Evolutionary conservation across 2,113 vertebrate species (phyloP).

Genomic region (Chionodraco myersi): DNA sequence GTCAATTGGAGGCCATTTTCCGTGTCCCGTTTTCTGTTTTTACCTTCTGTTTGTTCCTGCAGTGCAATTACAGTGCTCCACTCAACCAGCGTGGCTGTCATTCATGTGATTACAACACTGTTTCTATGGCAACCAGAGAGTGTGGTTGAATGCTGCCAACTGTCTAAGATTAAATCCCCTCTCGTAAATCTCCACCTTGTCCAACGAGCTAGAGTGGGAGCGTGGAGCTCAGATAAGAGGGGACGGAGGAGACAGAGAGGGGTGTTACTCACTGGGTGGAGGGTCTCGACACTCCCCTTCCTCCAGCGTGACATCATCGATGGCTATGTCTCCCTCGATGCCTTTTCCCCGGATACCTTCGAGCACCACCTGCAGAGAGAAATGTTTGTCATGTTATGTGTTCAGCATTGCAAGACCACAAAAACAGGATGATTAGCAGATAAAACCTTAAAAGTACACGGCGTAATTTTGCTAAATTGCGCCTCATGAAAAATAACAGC

Average conservation of each 20-base stretch:
- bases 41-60: conserved; percentile 65
- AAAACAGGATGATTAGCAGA: conserved; percentile 21
- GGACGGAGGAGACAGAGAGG: not conserved
- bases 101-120: conserved; percentile 68
- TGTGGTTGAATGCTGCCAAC: conserved; percentile 41
- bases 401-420: not conserved
- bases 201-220: not conserved
- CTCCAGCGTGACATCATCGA: conserved; percentile 95
- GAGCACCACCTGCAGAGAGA: conserved; percentile 87
- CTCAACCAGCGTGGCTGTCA: conserved; percentile 55
- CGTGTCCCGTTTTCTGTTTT: conserved; percentile 55
- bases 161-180: conserved; percentile 54
- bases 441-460: conserved; percentile 16
- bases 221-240: conserved; percentile 8
- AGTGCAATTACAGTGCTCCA: conserved; percentile 68
- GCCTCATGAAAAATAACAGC: conserved; percentile 32
- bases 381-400: not conserved
- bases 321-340: conserved; percentile 98
- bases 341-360: conserved; percentile 95
- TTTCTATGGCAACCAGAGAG: conserved; percentile 67
- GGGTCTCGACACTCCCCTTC: conserved; percentile 96
- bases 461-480: conserved; percentile 45
- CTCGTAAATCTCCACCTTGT: conserved; percentile 50
- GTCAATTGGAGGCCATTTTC: conserved; percentile 73
- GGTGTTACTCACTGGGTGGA: conserved; percentile 84